Conservation (phyloP, 2,113 vertebrate genomes). For the Cephalopholis sonnerati region DNA sequence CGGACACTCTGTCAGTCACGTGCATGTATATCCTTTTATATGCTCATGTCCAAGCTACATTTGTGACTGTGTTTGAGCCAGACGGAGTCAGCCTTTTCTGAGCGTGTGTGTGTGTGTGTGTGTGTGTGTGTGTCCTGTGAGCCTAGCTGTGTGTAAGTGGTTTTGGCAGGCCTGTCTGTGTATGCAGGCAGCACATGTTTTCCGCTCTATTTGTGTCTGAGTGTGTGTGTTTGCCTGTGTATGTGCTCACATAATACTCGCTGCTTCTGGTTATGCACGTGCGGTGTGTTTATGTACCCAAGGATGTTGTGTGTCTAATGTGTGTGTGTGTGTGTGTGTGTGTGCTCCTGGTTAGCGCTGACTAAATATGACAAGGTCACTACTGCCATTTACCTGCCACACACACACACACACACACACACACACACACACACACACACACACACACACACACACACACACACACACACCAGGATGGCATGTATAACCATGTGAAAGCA, state of each 20-base stretch:
- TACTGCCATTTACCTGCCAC: slow-evolving; percentile 26
- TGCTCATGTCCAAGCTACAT: slow-evolving; percentile 16
- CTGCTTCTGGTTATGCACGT: background rate
- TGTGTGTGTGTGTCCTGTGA: slow-evolving; percentile 16
- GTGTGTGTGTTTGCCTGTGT: slow-evolving; percentile 22
- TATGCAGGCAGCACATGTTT: slow-evolving; percentile 56
- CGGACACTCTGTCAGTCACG: background rate
- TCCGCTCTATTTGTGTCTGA: slow-evolving; percentile 60
- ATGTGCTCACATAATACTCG: background rate
- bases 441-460: background rate
- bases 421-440: background rate
- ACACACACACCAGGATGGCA: background rate
- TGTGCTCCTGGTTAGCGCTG: background rate
- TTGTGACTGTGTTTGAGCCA: slow-evolving; percentile 16
- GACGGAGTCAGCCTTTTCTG: slow-evolving; percentile 16
- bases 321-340: background rate
- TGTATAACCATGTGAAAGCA: background rate
- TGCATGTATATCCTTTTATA: slow-evolving; percentile 10
- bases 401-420: slow-evolving; percentile 7
- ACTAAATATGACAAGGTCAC: slow-evolving; percentile 63
- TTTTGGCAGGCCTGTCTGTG: slow-evolving; percentile 49
- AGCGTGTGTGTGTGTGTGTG: slow-evolving; percentile 52
- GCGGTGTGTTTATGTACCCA: background rate
- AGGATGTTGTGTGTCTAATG: background rate
- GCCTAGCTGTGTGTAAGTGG: slow-evolving; percentile 44